Conservation (phyloP, 2,888 invertebrate genomes). For the Druceiella hillmani region DNA sequence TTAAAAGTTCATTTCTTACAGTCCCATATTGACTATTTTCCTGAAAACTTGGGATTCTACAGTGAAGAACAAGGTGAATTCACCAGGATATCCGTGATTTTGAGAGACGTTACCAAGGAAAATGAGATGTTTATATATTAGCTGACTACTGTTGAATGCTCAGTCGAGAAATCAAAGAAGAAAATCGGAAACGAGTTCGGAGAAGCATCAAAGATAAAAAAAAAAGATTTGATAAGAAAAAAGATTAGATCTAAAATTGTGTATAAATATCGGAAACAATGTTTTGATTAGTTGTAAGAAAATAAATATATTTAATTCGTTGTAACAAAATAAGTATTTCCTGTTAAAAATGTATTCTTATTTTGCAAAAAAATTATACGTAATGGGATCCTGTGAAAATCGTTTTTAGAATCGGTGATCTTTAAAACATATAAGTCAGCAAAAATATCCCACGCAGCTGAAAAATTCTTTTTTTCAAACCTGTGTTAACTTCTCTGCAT, state of each 20-base stretch:
- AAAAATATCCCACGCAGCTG: conserved; percentile 10
- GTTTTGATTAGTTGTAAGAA: conserved; percentile 3
- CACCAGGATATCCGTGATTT: no score
- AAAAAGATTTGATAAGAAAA: conserved; percentile 8
- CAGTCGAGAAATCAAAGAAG: conserved; percentile 6
- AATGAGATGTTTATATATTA: conserved; percentile 7
- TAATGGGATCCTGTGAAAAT: conserved; percentile 2
- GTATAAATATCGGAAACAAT: conserved; percentile 1
- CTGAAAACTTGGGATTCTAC: no score
- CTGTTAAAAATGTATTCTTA: conserved; percentile 2
- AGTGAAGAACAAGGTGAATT: no score
- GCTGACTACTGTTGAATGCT: conserved; percentile 9
- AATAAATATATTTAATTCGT: conserved; percentile 3
- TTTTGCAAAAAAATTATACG: conserved; percentile 6
- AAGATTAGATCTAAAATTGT: conserved; percentile 6
- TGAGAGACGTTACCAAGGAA: conserved; percentile 4
- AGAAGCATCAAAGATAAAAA: conserved; percentile 8
- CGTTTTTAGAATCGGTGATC: conserved; percentile 3
- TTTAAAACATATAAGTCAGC: conserved; percentile 7
- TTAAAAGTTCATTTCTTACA: background rate
- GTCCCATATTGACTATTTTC: no score
- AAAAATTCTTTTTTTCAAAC: conserved; percentile 5
- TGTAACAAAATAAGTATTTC: conserved; percentile 6
- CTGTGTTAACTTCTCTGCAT: no score
- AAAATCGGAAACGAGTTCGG: conserved; percentile 5